A percentile compares a stretch with the other conserved stretches of the same genome.
phyloP scores from a whole-genome alignment of 2,797 vertebrate genomes.

The Chiroxiphia lanceolata region DNA sequence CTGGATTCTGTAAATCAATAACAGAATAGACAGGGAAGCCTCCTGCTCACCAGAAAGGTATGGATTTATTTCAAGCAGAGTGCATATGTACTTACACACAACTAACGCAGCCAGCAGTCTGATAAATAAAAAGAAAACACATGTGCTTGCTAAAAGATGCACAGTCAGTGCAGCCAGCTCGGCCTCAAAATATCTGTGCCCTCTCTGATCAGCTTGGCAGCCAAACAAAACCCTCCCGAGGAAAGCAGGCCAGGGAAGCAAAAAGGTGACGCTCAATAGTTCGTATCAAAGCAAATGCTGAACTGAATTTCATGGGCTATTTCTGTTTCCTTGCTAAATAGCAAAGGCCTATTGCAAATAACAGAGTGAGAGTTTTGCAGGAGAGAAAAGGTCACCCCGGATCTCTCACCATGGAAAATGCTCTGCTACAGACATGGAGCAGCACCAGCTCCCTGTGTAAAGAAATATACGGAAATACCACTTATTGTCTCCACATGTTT shows the following conservation, averaged over 20 bases:
- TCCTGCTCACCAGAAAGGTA: neutral
- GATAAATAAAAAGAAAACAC: conserved; percentile 4
- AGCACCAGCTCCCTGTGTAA: neutral
- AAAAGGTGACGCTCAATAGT: conserved; percentile 27
- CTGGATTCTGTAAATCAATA: neutral
- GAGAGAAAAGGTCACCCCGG: conserved; percentile 50
- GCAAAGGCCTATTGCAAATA: conserved; percentile 59
- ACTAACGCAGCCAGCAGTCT: neutral
- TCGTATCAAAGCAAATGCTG: conserved; percentile 22
- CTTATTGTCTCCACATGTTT: conserved; percentile 47
- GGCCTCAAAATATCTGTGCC: neutral
- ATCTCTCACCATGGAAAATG: neutral
- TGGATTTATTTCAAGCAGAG: neutral
- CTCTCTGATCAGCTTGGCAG: conserved; percentile 14
- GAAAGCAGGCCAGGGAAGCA: conserved; percentile 18
- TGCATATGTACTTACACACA: neutral
- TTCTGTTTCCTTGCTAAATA: conserved; percentile 57
- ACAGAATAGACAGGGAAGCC: neutral
- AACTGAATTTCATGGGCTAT: conserved; percentile 48
- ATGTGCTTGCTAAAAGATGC: neutral
- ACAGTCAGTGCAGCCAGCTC: conserved; percentile 21
- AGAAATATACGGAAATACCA: neutral
- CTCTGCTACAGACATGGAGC: neutral
- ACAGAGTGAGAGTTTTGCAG: neutral
- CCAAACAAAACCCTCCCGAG: neutral